Conservation (phyloP, 2,888 invertebrate genomes). For the Pseudococcus viburni region DNA sequence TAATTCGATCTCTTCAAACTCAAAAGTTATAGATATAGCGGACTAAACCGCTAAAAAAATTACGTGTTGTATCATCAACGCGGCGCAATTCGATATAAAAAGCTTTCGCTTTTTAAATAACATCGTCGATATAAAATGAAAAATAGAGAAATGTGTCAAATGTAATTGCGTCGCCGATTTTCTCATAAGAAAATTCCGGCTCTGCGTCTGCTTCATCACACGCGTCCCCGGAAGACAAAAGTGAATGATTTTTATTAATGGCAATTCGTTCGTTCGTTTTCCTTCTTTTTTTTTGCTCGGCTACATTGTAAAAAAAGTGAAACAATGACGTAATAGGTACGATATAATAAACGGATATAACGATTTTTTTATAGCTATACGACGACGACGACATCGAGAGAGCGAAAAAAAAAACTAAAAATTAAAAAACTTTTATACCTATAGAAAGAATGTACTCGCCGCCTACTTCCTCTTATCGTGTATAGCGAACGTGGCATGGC, state of each 20-base stretch:
- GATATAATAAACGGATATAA: conserved; percentile 27
- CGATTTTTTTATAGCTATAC: background rate
- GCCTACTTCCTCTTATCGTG: background rate
- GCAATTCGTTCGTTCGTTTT: conserved; percentile 11
- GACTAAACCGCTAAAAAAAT: too few species aligned
- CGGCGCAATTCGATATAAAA: background rate
- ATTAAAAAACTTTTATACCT: conserved; percentile 16
- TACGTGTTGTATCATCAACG: background rate
- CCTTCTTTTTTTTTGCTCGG: background rate
- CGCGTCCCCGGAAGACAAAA: background rate
- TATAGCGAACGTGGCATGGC: too few species aligned
- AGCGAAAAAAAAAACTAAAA: background rate
- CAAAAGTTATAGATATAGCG: too few species aligned
- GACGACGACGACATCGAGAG: background rate
- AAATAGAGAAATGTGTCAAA: background rate
- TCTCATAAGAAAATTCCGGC: background rate
- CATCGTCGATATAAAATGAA: background rate
- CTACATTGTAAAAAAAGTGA: background rate
- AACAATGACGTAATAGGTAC: conserved; percentile 7
- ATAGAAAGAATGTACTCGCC: background rate
- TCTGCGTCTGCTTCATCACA: background rate
- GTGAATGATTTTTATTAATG: conserved; percentile 25
- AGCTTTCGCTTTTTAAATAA: background rate
- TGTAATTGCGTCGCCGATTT: background rate
- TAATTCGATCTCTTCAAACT: too few species aligned